phyloP scores from a whole-genome alignment of 1,140 invertebrate species.

The Zaprionus kolodkinae region DNA sequence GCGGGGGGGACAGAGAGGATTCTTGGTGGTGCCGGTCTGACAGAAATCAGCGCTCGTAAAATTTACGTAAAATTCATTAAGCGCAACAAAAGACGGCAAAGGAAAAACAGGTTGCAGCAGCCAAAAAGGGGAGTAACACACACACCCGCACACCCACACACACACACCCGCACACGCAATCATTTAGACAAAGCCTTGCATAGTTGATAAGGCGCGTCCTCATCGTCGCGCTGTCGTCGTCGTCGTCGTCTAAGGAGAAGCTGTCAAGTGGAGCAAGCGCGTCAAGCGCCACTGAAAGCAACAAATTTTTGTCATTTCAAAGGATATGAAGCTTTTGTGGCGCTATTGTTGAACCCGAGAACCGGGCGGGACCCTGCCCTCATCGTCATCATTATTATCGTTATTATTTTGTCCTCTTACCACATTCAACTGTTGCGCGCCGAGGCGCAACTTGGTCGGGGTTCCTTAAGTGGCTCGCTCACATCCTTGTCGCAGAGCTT shows the following conservation, averaged over 20 bases:
- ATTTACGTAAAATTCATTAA: conserved; percentile 83
- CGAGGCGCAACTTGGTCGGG: conserved; percentile 43
- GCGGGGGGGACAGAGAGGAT: background rate
- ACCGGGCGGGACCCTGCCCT: conserved; percentile 10
- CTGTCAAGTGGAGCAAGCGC: conserved; percentile 62
- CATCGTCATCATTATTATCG: conserved; percentile 20
- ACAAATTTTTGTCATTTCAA: conserved; percentile 77
- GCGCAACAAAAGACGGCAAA: conserved; percentile 77
- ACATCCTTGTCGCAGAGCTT: conserved; percentile 4
- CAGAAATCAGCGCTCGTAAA: conserved; percentile 82
- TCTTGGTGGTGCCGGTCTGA: conserved; percentile 39
- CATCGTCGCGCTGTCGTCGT: conserved; percentile 20
- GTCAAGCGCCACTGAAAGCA: conserved; percentile 66
- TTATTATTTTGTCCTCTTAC: conserved; percentile 6
- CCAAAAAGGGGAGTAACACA: conserved; percentile 10
- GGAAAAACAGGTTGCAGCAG: conserved; percentile 55
- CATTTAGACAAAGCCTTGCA: conserved; percentile 79
- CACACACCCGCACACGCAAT: conserved; percentile 47
- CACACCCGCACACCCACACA: background rate
- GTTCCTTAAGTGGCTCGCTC: conserved; percentile 37
- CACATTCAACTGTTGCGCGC: conserved; percentile 46
- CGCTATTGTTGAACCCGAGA: conserved; percentile 49
- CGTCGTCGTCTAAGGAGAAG: conserved; percentile 38
- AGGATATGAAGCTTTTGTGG: conserved; percentile 56
- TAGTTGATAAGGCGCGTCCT: conserved; percentile 77